phyloP scores from a whole-genome alignment of 2,113 vertebrate genomes.

The Pedetes capensis region DNA sequence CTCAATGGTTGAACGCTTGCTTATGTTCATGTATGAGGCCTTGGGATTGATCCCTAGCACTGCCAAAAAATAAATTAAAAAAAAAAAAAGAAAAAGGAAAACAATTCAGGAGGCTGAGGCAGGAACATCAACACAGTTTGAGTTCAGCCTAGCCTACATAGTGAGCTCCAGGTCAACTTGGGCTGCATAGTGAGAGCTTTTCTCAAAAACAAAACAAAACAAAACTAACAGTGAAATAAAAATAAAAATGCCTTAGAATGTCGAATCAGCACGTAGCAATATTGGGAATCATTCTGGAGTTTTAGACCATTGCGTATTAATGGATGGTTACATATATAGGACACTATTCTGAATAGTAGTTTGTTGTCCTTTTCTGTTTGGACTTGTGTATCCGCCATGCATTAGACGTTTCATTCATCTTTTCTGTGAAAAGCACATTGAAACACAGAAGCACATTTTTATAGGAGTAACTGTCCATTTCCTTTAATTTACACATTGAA shows the following conservation, averaged over 20 bases:
- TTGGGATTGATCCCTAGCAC: background rate
- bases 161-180: too few relatives aligned
- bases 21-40: background rate
- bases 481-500: background rate
- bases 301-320: constrained; percentile 3
- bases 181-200: too few relatives aligned
- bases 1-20: background rate
- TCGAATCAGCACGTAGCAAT: background rate
- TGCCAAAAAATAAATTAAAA: too few relatives aligned
- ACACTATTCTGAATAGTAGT: background rate
- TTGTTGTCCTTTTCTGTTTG: background rate
- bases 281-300: background rate
- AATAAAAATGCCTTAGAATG: constrained; percentile 4
- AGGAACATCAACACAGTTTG: too few relatives aligned
- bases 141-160: too few relatives aligned
- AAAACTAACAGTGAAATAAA: too few relatives aligned
- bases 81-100: too few relatives aligned
- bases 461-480: background rate
- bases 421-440: background rate
- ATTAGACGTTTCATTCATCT: background rate
- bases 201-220: too few relatives aligned
- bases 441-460: background rate
- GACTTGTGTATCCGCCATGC: background rate
- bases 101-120: too few relatives aligned
- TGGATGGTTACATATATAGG: constrained; percentile 8